phyloP scores from a whole-genome alignment of 2,888 invertebrate species.

The Xestia rhomboidea region DNA sequence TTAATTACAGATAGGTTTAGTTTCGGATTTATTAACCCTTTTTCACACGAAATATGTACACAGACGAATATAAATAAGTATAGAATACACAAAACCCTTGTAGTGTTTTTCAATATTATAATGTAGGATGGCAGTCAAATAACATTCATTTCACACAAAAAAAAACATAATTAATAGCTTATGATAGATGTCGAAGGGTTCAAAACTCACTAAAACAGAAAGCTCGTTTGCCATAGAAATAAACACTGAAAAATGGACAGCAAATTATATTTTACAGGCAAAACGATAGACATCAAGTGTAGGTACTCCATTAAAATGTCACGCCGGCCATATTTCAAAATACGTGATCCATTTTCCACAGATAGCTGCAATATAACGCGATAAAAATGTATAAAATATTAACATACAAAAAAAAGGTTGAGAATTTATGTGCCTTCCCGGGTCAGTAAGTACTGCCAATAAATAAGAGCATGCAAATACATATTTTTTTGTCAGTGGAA shows the following conservation, averaged over 20 bases:
- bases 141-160: background rate
- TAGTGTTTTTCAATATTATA: background rate
- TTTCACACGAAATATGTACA: too few relatives aligned
- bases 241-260: slow-evolving; percentile 26
- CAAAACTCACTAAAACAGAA: slow-evolving; percentile 18
- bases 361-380: slow-evolving; percentile 56
- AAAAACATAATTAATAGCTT: slow-evolving; percentile 1
- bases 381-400: slow-evolving; percentile 58
- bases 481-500: slow-evolving; percentile 3
- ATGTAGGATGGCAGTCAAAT: background rate
- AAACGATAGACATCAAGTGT: slow-evolving; percentile 49
- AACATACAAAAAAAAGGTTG: slow-evolving; percentile 49
- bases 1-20: background rate
- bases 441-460: slow-evolving; percentile 42
- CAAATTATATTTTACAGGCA: slow-evolving; percentile 41
- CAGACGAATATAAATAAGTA: background rate
- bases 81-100: background rate
- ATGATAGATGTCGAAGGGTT: slow-evolving; percentile 4
- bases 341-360: slow-evolving; percentile 50
- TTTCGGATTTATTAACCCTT: background rate
- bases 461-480: slow-evolving; percentile 36
- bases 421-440: slow-evolving; percentile 41
- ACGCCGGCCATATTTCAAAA: slow-evolving; percentile 42
- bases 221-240: slow-evolving; percentile 19
- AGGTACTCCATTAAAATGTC: slow-evolving; percentile 55